Conservation (phyloP, 2,797 vertebrate species). For the Columba guinea region DNA sequence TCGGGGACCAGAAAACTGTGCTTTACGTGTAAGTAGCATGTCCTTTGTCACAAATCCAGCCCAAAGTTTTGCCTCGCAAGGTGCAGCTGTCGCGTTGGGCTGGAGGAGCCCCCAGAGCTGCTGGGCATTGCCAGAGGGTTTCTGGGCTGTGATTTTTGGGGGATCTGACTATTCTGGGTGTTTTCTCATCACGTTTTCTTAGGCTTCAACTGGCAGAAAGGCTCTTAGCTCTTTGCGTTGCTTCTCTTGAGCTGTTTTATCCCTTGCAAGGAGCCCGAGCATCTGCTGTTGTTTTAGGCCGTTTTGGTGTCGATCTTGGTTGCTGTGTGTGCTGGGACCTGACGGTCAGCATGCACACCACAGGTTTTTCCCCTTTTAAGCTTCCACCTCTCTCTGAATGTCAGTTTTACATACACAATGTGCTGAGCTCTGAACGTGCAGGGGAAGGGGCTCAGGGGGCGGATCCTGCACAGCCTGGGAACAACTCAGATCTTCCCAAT, state of each 20-base stretch:
- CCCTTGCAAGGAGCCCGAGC: too few species aligned
- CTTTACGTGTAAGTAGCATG: slow-evolving; percentile 93
- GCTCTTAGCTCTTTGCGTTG: not conserved
- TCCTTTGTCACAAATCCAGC: not conserved
- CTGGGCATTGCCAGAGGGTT: not conserved
- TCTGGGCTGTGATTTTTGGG: fast-evolving
- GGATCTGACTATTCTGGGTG: not conserved
- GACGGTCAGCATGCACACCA: not conserved
- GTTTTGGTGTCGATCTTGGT: not conserved
- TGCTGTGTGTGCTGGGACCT: not conserved
- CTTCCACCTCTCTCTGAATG: not conserved
- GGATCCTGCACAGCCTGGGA: not conserved
- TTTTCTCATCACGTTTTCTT: not conserved
- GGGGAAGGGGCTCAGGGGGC: not conserved
- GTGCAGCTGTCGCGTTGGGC: fast-evolving
- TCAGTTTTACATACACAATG: not conserved
- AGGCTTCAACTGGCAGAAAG: not conserved
- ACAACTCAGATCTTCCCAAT: not conserved
- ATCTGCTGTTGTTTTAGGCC: not conserved
- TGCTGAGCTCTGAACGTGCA: not conserved
- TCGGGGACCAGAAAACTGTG: slow-evolving; percentile 96
- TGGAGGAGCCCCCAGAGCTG: not conserved
- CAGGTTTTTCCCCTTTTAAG: not conserved
- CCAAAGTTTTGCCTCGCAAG: not conserved
- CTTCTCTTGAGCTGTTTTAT: not conserved